A percentile compares a stretch with the other conserved stretches of the same genome.
Evolutionary conservation across 2,797 vertebrate genomes (phyloP).

Genomic region (Anableps anableps): DNA sequence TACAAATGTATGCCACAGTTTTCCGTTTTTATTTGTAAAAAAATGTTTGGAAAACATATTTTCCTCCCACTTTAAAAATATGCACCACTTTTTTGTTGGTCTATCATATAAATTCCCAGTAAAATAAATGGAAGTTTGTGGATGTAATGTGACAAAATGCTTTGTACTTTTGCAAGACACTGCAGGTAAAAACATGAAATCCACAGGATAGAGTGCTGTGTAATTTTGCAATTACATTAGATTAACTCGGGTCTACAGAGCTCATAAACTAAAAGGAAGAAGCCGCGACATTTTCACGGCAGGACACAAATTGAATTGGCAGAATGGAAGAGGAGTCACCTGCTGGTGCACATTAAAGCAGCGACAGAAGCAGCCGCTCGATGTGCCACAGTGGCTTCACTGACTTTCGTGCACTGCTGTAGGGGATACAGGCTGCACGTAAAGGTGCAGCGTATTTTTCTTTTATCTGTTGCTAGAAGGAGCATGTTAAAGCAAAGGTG

Average conservation of each 20-base stretch:
- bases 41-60: background rate
- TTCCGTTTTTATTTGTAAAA: background rate
- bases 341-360: conserved; percentile 69
- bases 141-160: background rate
- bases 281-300: conserved; percentile 65
- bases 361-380: conserved; percentile 59
- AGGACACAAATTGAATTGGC: conserved; percentile 70
- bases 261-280: conserved; percentile 62
- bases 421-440: conserved; percentile 52
- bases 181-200: background rate
- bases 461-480: conserved; percentile 59
- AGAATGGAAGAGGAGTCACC: conserved; percentile 65
- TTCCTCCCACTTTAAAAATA: background rate
- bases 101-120: background rate
- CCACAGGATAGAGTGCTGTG: conserved; percentile 42
- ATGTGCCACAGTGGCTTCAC: conserved; percentile 54
- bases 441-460: conserved; percentile 37
- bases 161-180: conserved; percentile 2
- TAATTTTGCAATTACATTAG: conserved; percentile 56
- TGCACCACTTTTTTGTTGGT: background rate
- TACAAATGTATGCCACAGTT: background rate
- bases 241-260: conserved; percentile 40
- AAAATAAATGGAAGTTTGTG: background rate
- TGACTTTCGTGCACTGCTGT: conserved; percentile 28
- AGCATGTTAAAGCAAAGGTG: conserved; percentile 45